A percentile compares a stretch with the other conserved stretches of the same genome.
Conservation (phyloP, 2,888 invertebrate genomes). For the Dorcus hopei region DNA sequence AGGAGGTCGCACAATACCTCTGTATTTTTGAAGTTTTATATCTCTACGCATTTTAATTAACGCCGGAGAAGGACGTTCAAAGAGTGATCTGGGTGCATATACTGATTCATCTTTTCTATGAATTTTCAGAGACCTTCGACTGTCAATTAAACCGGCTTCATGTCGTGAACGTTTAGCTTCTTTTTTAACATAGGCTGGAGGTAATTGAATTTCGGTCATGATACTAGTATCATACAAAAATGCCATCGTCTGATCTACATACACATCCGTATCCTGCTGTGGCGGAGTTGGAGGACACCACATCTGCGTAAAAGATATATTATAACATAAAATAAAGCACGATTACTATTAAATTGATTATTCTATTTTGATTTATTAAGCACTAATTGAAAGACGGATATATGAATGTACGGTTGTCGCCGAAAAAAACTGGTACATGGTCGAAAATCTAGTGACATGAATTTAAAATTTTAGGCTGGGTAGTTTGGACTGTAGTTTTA, state of each 20-base stretch:
- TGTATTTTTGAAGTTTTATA: slow-evolving; percentile 69
- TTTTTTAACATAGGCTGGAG: slow-evolving; percentile 76
- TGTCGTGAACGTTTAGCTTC: slow-evolving; percentile 69
- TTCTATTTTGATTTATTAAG: background rate
- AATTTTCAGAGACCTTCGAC: slow-evolving; percentile 59
- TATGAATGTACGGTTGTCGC: no score
- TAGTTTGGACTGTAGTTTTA: no score
- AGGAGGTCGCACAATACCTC: slow-evolving; percentile 54
- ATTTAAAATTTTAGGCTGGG: no score
- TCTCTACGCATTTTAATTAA: slow-evolving; percentile 75
- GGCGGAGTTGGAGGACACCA: slow-evolving; percentile 98
- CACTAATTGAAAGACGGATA: no score
- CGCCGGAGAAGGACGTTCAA: slow-evolving; percentile 75
- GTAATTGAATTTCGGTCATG: slow-evolving; percentile 77
- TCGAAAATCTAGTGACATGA: no score
- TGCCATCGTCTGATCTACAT: slow-evolving; percentile 80
- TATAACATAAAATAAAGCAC: background rate
- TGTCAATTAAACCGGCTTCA: slow-evolving; percentile 57
- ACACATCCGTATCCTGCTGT: slow-evolving; percentile 86
- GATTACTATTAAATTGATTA: background rate
- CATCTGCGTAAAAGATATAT: slow-evolving; percentile 58
- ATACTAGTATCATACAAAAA: slow-evolving; percentile 77
- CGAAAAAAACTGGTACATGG: no score
- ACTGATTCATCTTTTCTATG: slow-evolving; percentile 68
- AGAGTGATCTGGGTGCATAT: slow-evolving; percentile 75